Evolutionary conservation across 2,888 invertebrate species (phyloP).

Genomic region (Teinopalpus imperialis): DNA sequence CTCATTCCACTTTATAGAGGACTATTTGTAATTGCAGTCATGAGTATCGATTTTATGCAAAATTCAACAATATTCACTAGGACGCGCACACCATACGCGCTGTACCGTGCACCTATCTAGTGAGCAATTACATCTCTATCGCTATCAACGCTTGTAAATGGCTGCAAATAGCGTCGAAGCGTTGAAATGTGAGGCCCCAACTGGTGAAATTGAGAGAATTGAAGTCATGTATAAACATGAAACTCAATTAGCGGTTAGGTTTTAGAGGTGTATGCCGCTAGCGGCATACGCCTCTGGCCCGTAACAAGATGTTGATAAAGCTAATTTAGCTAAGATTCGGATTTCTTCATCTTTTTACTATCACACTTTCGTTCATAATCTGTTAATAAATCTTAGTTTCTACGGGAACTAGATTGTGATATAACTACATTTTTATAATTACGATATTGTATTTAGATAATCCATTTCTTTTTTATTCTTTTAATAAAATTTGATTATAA

Average conservation of each 20-base stretch:
- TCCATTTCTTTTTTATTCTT: no score
- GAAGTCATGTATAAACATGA: constrained; percentile 53
- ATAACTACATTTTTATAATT: no score
- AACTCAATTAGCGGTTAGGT: constrained; percentile 60
- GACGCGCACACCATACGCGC: constrained; percentile 62
- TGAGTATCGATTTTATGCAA: constrained; percentile 82
- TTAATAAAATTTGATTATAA: no score
- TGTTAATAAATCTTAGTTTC: no score
- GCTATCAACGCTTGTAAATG: constrained; percentile 54
- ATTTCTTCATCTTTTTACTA: constrained; percentile 45
- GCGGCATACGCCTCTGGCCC: constrained; percentile 31
- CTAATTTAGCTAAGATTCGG: constrained; percentile 54
- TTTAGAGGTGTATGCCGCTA: constrained; percentile 39
- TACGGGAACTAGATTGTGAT: no score
- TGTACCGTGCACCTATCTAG: constrained; percentile 58
- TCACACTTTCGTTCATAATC: no score
- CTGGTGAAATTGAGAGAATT: constrained; percentile 50
- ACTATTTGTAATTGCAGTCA: constrained; percentile 65
- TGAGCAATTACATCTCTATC: constrained; percentile 66
- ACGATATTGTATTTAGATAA: no score
- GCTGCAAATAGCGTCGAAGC: constrained; percentile 45
- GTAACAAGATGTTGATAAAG: constrained; percentile 57
- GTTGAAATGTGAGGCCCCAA: constrained; percentile 48
- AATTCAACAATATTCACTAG: constrained; percentile 80
- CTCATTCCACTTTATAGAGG: constrained; percentile 54